Conservation (phyloP, 2,888 invertebrate genomes). For the Oxyteleia sp. region DNA sequence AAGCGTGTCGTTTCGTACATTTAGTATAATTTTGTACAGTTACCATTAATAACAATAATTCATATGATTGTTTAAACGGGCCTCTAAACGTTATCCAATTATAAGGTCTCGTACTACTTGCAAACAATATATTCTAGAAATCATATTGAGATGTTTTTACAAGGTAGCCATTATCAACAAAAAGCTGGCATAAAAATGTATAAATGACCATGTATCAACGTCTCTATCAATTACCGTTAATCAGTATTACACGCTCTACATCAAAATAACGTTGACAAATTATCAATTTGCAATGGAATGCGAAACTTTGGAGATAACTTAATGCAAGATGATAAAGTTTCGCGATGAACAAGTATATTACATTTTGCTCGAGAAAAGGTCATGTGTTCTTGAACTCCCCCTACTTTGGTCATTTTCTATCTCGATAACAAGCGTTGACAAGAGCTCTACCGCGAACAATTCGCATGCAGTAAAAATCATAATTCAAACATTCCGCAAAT, state of each 20-base stretch:
- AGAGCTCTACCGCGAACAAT: no score
- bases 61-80: conserved; percentile 6
- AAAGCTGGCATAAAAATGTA: not conserved
- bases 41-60: conserved; percentile 35
- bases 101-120: not conserved
- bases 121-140: not conserved
- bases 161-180: not conserved
- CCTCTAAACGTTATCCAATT: conserved; percentile 6
- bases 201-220: not conserved
- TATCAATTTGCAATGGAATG: conserved; percentile 45
- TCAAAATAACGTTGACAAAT: conserved; percentile 32
- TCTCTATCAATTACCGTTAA: conserved; percentile 14
- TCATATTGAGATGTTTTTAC: not conserved
- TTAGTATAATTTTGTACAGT: conserved; percentile 8
- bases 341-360: conserved; percentile 39
- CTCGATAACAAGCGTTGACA: conserved; percentile 4
- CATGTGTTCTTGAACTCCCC: conserved; percentile 23
- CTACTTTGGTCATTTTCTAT: conserved; percentile 17
- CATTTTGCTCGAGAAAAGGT: conserved; percentile 19
- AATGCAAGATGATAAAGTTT: conserved; percentile 31
- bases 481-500: no score
- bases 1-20: conserved; percentile 3
- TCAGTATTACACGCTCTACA: not conserved
- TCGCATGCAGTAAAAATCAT: no score
- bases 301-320: conserved; percentile 31